Conservation (phyloP, 2,797 vertebrate species). For the Intellagama lesueurii region DNA sequence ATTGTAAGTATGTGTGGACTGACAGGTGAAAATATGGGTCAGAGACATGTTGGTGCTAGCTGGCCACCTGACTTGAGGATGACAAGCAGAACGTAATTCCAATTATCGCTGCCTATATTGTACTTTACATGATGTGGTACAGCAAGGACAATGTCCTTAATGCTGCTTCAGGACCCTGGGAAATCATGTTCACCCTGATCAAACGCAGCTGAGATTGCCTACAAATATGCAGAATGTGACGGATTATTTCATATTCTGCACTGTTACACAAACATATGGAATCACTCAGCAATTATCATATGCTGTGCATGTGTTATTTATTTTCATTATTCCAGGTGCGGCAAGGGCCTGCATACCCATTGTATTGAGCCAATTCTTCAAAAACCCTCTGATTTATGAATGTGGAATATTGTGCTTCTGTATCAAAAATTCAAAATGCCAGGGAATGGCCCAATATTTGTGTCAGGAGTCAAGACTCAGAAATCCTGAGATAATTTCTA, state of each 20-base stretch:
- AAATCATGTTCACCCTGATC: background rate
- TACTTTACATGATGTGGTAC: conserved; percentile 29
- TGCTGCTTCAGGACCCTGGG: conserved; percentile 8
- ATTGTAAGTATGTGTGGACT: background rate
- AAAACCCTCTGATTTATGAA: too few relatives aligned
- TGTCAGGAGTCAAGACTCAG: too few relatives aligned
- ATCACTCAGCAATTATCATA: background rate
- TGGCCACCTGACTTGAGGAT: conserved; percentile 1
- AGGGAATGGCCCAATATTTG: too few relatives aligned
- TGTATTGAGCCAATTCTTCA: background rate
- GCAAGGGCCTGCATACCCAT: background rate
- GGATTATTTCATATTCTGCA: background rate
- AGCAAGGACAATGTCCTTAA: conserved; percentile 3
- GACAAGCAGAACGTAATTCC: conserved; percentile 25
- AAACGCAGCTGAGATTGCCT: background rate
- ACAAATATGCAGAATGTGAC: background rate
- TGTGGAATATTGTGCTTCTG: too few relatives aligned
- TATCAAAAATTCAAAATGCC: too few relatives aligned
- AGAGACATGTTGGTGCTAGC: conserved; percentile 5
- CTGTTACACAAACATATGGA: background rate
- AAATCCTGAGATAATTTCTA: too few relatives aligned
- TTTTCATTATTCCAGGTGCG: background rate
- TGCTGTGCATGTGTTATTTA: background rate
- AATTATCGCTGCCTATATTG: conserved; percentile 32
- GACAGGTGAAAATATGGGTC: conserved; percentile 34